These are phyloP conservation scores for Temnothorax curvispinosus DNA, from an alignment of 1,140 invertebrate genomes.

Conservation along the genomic window DNA sequence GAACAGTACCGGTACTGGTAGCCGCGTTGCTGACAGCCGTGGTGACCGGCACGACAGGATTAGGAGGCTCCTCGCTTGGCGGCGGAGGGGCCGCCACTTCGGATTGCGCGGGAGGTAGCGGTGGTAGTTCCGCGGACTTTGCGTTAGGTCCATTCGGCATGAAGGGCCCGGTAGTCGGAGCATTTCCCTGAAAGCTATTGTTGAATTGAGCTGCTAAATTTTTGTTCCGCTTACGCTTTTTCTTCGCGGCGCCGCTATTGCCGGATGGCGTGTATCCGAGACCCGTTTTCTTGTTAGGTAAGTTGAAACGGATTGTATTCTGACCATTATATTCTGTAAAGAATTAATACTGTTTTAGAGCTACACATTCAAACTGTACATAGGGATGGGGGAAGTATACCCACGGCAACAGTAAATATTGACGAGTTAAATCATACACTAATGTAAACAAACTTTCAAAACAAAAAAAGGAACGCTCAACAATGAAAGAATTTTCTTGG, in stretches of 20 bases:
- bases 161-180: conserved; percentile 72
- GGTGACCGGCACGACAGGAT: conserved; percentile 62
- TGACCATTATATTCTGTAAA: conserved; percentile 73
- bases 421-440: not conserved
- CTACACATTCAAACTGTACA: not conserved
- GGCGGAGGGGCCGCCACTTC: conserved; percentile 78
- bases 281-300: conserved; percentile 87
- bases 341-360: conserved; percentile 39
- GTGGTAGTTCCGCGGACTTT: conserved; percentile 82
- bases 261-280: conserved; percentile 83
- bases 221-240: conserved; percentile 91
- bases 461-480: not conserved
- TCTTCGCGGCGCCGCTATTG: conserved; percentile 89
- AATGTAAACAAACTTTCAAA: not conserved
- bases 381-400: not conserved
- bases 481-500: not conserved
- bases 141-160: conserved; percentile 68
- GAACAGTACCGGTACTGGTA: conserved; percentile 65
- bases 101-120: conserved; percentile 87
- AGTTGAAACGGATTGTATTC: conserved; percentile 87
- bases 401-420: not conserved
- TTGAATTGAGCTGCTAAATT: conserved; percentile 86
- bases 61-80: conserved; percentile 78
- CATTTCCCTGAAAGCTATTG: conserved; percentile 85
- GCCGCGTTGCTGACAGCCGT: conserved; percentile 38